Evolutionary conservation across 2,888 invertebrate genomes (phyloP).

Genomic region (Acrobasis repandana): DNA sequence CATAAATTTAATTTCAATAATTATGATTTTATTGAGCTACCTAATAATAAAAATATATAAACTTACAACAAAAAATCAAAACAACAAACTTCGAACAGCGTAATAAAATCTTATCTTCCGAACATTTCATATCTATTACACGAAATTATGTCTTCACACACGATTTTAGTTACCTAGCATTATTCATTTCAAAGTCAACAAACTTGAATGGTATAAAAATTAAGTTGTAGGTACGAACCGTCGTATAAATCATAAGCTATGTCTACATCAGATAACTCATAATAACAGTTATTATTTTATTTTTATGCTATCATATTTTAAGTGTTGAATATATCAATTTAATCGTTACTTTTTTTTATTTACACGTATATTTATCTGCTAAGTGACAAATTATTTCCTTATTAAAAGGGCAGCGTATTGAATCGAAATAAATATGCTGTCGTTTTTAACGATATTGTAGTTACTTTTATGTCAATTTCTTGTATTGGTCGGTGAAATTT

Average conservation of each 20-base stretch:
- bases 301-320: slow-evolving; percentile 26
- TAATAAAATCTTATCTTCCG: background rate
- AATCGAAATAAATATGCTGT: background rate
- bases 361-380: background rate
- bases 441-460: background rate
- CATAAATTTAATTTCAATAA: too few species aligned
- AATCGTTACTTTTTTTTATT: background rate
- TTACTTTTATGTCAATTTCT: too few species aligned
- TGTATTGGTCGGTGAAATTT: too few species aligned
- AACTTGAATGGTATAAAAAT: background rate
- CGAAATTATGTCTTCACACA: background rate
- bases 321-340: slow-evolving; percentile 15
- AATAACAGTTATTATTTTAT: slow-evolving; percentile 25
- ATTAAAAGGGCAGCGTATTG: background rate
- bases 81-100: background rate
- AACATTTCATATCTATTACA: background rate
- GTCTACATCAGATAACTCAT: slow-evolving; percentile 33
- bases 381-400: slow-evolving; percentile 9
- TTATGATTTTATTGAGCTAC: too few species aligned
- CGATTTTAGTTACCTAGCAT: background rate
- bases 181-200: slow-evolving; percentile 6
- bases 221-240: slow-evolving; percentile 24
- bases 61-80: background rate
- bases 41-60: too few species aligned
- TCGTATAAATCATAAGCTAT: slow-evolving; percentile 19